These are phyloP conservation scores for Mamestra brassicae DNA, from an alignment of 2,888 invertebrate species.

Conservation along the genomic window DNA sequence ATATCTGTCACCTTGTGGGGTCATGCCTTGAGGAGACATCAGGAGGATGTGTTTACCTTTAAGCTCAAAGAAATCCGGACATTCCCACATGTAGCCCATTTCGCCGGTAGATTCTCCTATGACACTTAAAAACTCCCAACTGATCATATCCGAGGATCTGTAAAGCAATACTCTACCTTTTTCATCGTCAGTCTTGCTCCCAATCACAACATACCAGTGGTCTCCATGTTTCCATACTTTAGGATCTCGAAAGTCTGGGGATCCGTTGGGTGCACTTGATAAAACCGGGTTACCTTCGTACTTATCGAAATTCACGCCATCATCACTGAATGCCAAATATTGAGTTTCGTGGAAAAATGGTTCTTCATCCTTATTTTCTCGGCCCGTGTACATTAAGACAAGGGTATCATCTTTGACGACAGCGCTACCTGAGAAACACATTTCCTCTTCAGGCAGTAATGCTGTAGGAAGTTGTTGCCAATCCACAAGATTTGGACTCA, in stretches of 20 bases:
- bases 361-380: slow-evolving; percentile 69
- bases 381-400: slow-evolving; percentile 85
- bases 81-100: slow-evolving; percentile 89
- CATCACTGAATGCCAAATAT: slow-evolving; percentile 83
- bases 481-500: slow-evolving; percentile 85
- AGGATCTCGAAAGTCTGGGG: slow-evolving; percentile 88
- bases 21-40: slow-evolving; percentile 86
- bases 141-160: slow-evolving; percentile 81
- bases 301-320: slow-evolving; percentile 84
- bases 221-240: slow-evolving; percentile 86
- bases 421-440: slow-evolving; percentile 88
- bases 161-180: slow-evolving; percentile 84
- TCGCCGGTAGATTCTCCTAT: slow-evolving; percentile 81
- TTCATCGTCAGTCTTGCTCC: slow-evolving; percentile 80
- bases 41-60: slow-evolving; percentile 83
- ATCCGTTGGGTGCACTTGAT: slow-evolving; percentile 77
- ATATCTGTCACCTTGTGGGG: slow-evolving; percentile 82
- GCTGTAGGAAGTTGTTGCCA: slow-evolving; percentile 89
- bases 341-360: slow-evolving; percentile 82
- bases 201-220: slow-evolving; percentile 85
- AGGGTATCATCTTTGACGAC: slow-evolving; percentile 80
- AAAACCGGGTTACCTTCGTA: slow-evolving; percentile 85
- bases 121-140: slow-evolving; percentile 83
- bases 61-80: slow-evolving; percentile 88
- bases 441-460: slow-evolving; percentile 84